Evolutionary conservation across 1,140 invertebrate genomes (phyloP).

Genomic region (Steinernema feltiae): DNA sequence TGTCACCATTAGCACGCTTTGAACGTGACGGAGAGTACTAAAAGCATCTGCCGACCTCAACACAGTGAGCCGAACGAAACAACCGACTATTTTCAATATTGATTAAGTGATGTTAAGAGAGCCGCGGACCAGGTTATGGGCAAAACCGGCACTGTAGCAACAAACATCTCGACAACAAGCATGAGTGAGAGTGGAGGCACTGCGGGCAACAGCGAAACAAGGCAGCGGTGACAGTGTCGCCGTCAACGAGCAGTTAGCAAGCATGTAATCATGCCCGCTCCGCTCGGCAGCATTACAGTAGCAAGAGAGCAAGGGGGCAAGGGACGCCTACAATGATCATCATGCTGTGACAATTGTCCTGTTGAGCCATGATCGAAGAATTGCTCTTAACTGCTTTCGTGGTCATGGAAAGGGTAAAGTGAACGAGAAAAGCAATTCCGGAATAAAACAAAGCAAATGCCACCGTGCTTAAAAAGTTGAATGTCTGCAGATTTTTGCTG

Average conservation of each 20-base stretch:
- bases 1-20: neutral
- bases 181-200: conserved; percentile 14
- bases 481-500: too few species aligned
- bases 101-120: conserved; percentile 14
- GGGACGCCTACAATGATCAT: neutral
- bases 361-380: neutral
- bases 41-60: neutral
- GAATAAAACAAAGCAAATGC: too few species aligned
- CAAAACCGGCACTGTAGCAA: conserved; percentile 15
- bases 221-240: neutral
- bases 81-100: conserved; percentile 5
- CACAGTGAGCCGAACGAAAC: neutral
- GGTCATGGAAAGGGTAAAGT: neutral
- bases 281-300: conserved; percentile 14
- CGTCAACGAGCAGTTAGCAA: conserved; percentile 10
- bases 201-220: conserved; percentile 1
- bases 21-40: neutral
- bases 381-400: neutral
- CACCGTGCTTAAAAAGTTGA: too few species aligned
- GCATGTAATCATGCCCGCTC: conserved; percentile 8
- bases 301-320: too few species aligned
- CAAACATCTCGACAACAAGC: conserved; percentile 13
- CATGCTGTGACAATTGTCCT: neutral
- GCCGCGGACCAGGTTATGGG: conserved; percentile 13
- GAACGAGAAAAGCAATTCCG: neutral